Percentiles rank a stretch among this genome's conserved stretches.
Evolutionary conservation across 2,113 vertebrate genomes (phyloP).

Genomic region (sheep (Ovis aries)): ARS-UI_Ramb_v3.0 NC_056080.1:87520501-87521000

Average conservation of each 20-base stretch:
- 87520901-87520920: background rate
- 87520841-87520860: background rate
- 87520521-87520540: background rate
- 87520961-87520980: background rate
- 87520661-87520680: background rate
- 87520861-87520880: background rate
- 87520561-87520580: background rate
- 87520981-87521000: background rate
- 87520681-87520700: background rate
- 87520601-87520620: background rate
- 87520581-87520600: background rate
- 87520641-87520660: background rate
- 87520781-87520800: background rate
- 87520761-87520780: background rate
- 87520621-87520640: background rate
- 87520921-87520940: background rate
- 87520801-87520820: background rate
- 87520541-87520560: background rate
- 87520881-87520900: background rate
- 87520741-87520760: background rate
- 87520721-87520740: background rate
- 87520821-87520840: background rate
- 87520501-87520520: background rate
- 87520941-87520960: background rate
- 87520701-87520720: background rate